These are phyloP conservation scores for Cyclophora albipunctata DNA, from an alignment of 2,888 invertebrate species.

Conservation along the genomic window DNA sequence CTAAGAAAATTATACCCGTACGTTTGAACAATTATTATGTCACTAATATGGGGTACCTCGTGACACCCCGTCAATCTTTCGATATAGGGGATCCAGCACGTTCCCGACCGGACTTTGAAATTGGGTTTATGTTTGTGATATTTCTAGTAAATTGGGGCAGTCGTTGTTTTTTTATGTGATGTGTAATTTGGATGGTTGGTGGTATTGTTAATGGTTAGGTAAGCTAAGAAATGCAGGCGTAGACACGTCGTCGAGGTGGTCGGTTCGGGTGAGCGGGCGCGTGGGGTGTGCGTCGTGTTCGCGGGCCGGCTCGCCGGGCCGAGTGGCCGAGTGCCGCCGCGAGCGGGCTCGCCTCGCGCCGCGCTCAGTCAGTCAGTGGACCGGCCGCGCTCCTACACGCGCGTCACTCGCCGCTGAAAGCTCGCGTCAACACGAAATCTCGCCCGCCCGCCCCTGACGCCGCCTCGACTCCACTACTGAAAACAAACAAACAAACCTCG, in stretches of 20 bases:
- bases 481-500: constrained; percentile 8
- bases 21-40: constrained; percentile 24
- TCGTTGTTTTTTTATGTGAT: too few relatives aligned
- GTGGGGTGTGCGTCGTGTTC: too few relatives aligned
- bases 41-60: constrained; percentile 1
- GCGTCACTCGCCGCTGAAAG: constrained; percentile 28
- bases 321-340: constrained; percentile 6
- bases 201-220: not conserved
- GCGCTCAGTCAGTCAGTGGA: constrained; percentile 40
- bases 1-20: constrained; percentile 32
- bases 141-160: too few relatives aligned
- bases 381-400: constrained; percentile 30
- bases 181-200: too few relatives aligned
- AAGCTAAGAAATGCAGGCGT: not conserved
- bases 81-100: too few relatives aligned
- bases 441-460: constrained; percentile 38
- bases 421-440: constrained; percentile 26
- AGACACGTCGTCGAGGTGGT: constrained; percentile 6
- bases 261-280: too few relatives aligned
- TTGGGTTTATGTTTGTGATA: too few relatives aligned
- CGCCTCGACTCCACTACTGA: constrained; percentile 19
- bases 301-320: too few relatives aligned
- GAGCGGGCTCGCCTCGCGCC: constrained; percentile 20
- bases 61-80: too few relatives aligned
- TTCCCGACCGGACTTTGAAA: too few relatives aligned